These are phyloP conservation scores for Progne subis DNA, from an alignment of 2,113 vertebrate genomes.

Conservation along the genomic window DNA sequence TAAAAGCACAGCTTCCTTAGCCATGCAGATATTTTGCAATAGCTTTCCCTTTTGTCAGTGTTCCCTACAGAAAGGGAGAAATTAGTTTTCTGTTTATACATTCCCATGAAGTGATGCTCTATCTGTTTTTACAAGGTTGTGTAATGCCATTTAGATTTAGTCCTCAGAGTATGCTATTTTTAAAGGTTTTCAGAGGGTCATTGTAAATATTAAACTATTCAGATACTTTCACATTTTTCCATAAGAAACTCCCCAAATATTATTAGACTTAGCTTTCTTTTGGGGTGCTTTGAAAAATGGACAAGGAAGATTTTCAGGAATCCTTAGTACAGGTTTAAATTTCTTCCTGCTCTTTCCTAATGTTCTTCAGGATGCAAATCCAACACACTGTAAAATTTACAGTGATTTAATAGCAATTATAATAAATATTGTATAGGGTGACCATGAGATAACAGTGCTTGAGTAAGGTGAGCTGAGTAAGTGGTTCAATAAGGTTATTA, in stretches of 20 bases:
- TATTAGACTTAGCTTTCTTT: not conserved
- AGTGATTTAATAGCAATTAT: not conserved
- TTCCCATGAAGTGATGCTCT: not conserved
- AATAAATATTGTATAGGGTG: not conserved
- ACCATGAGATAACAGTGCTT: not conserved
- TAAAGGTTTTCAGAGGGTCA: not conserved
- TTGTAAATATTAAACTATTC: not conserved
- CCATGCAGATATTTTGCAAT: not conserved
- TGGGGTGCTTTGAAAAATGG: not conserved
- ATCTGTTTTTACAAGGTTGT: not conserved
- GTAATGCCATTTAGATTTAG: not conserved
- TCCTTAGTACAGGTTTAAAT: not conserved
- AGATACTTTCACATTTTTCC: not conserved
- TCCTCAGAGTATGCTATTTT: not conserved
- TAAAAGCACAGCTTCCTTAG: not conserved
- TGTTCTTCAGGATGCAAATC: not conserved
- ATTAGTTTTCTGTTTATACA: conserved; percentile 16
- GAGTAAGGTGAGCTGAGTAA: not conserved
- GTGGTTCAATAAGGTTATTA: not conserved
- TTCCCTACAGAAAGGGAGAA: not conserved
- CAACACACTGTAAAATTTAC: not conserved
- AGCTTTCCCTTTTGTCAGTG: not conserved
- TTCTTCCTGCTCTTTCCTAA: not conserved
- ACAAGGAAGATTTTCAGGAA: not conserved
- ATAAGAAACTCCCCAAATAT: not conserved